Conservation (phyloP, 2,113 vertebrate genomes). For the Phalacrocorax aristotelis region DNA sequence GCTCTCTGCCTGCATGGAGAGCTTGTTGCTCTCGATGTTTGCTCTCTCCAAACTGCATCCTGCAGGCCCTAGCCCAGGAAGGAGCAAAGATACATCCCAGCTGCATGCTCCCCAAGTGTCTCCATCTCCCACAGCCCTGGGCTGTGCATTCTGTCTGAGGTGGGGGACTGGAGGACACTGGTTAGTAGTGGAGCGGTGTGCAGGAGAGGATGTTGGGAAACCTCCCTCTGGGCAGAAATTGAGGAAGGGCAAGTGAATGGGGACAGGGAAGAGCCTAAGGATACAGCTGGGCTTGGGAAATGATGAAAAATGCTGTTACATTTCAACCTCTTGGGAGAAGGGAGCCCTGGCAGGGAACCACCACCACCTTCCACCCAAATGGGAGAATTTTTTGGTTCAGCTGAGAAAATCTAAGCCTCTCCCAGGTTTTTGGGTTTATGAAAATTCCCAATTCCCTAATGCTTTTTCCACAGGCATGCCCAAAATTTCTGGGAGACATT, state of each 20-base stretch:
- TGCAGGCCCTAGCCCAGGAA: background rate
- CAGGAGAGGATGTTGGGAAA: background rate
- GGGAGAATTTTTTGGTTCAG: too few relatives aligned
- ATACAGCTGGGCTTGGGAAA: background rate
- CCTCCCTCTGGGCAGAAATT: background rate
- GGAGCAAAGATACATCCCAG: background rate
- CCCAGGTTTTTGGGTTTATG: background rate
- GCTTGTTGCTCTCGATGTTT: background rate
- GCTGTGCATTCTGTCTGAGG: accelerated
- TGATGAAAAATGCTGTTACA: background rate
- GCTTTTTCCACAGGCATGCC: background rate
- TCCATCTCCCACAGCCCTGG: background rate
- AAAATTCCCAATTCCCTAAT: background rate
- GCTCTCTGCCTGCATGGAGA: background rate
- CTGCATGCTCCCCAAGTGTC: background rate
- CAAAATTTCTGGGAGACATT: background rate
- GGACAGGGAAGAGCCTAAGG: background rate
- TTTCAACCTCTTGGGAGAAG: background rate
- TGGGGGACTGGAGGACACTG: background rate
- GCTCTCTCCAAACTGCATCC: background rate
- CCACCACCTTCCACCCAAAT: background rate
- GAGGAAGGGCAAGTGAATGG: background rate
- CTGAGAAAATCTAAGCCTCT: background rate
- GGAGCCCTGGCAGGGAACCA: background rate
- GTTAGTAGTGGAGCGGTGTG: background rate